Conservation (phyloP, 2,113 vertebrate species). For the Salvelinus namaycush region DNA sequence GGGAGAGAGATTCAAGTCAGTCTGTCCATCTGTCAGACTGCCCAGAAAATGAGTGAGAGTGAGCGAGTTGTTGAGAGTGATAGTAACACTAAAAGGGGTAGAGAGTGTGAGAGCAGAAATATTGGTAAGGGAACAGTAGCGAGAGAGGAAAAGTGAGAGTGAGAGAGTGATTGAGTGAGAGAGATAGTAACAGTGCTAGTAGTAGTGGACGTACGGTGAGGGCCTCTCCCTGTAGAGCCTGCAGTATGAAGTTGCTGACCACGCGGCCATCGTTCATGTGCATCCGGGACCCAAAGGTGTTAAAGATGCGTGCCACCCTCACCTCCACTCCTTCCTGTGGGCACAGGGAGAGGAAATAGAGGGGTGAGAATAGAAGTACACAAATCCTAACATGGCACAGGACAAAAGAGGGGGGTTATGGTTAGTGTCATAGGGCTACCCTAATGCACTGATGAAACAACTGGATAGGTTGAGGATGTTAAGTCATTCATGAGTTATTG, state of each 20-base stretch:
- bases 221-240: constrained; percentile 94
- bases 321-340: constrained; percentile 97
- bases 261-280: constrained; percentile 98
- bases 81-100: too few relatives aligned
- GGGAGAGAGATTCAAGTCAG: background rate
- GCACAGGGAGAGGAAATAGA: constrained; percentile 14
- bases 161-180: too few relatives aligned
- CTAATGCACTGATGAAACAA: too few relatives aligned
- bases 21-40: background rate
- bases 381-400: background rate
- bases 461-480: too few relatives aligned
- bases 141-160: too few relatives aligned
- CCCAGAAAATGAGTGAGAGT: too few relatives aligned
- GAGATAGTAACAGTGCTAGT: too few relatives aligned
- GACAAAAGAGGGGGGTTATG: background rate
- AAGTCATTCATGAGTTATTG: too few relatives aligned
- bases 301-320: constrained; percentile 95
- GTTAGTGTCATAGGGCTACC: too few relatives aligned
- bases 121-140: too few relatives aligned
- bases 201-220: constrained; percentile 80
- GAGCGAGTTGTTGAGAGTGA: too few relatives aligned
- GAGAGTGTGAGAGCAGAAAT: too few relatives aligned
- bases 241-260: constrained; percentile 98
- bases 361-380: background rate
- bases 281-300: constrained; percentile 97